Conservation (phyloP, 2,113 vertebrate genomes). For the Tupaia tana region DNA sequence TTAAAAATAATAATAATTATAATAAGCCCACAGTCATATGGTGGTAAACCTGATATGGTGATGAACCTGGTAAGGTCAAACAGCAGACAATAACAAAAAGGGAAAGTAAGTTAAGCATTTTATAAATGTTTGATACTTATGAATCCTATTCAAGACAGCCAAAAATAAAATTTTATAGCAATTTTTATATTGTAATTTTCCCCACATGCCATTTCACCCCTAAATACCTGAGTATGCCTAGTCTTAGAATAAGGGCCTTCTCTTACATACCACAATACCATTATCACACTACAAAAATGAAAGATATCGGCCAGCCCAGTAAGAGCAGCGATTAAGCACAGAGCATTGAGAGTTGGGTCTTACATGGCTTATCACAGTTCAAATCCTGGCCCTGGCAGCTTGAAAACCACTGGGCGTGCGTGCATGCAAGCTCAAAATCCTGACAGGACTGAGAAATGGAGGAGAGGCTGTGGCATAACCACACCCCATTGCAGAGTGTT, state of each 20-base stretch:
- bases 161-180: slow-evolving; percentile 29
- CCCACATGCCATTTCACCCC: background rate
- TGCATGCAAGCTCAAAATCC: no score
- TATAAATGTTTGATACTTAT: slow-evolving; percentile 22
- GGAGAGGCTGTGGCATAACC: no score
- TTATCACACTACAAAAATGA: slow-evolving; percentile 8
- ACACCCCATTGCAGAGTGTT: no score
- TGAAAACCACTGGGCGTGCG: no score
- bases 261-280: background rate
- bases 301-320: background rate
- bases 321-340: no score
- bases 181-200: slow-evolving; percentile 24
- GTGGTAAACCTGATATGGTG: background rate
- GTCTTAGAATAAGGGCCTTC: slow-evolving; percentile 15
- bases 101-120: slow-evolving; percentile 52
- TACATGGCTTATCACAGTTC: no score
- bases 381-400: no score
- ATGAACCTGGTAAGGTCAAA: slow-evolving; percentile 29
- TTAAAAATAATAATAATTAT: background rate
- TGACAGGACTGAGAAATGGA: no score
- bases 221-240: slow-evolving; percentile 14
- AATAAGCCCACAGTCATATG: background rate
- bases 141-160: background rate
- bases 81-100: slow-evolving; percentile 39
- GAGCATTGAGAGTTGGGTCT: no score